phyloP scores from a whole-genome alignment of 2,888 invertebrate species.

The Mystacides longicornis region DNA sequence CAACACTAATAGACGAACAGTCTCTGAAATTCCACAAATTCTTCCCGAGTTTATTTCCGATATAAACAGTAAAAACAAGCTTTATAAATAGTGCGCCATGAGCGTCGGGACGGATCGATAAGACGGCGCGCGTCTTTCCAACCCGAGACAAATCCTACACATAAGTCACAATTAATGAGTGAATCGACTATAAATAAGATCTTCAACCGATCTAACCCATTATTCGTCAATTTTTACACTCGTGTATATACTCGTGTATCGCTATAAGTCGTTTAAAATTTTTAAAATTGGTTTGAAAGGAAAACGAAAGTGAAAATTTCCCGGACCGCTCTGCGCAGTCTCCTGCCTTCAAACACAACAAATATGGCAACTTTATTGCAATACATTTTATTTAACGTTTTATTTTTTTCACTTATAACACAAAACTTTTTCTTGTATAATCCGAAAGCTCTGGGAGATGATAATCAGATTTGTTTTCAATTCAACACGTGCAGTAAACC shows the following conservation, averaged over 20 bases:
- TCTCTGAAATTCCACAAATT: background rate
- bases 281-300: background rate
- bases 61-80: constrained; percentile 4
- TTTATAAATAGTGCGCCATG: constrained; percentile 21
- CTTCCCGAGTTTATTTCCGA: constrained; percentile 16
- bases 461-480: background rate
- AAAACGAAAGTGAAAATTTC: background rate
- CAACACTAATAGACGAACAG: background rate
- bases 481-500: constrained; percentile 9
- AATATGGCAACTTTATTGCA: constrained; percentile 22
- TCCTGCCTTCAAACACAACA: constrained; percentile 18
- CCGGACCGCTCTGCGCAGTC: constrained; percentile 8
- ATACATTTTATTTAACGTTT: constrained; percentile 11
- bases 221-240: background rate
- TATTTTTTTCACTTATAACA: constrained; percentile 4
- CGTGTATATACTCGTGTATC: no score
- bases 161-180: background rate
- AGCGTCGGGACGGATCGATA: constrained; percentile 32
- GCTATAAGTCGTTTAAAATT: no score
- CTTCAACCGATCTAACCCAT: background rate
- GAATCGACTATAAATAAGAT: background rate
- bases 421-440: constrained; percentile 12
- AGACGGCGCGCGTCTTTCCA: constrained; percentile 42
- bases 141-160: background rate
- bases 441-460: background rate